Evolutionary conservation across 2,113 vertebrate genomes (phyloP).

Genomic region (Peromyscus leucopus): DNA sequence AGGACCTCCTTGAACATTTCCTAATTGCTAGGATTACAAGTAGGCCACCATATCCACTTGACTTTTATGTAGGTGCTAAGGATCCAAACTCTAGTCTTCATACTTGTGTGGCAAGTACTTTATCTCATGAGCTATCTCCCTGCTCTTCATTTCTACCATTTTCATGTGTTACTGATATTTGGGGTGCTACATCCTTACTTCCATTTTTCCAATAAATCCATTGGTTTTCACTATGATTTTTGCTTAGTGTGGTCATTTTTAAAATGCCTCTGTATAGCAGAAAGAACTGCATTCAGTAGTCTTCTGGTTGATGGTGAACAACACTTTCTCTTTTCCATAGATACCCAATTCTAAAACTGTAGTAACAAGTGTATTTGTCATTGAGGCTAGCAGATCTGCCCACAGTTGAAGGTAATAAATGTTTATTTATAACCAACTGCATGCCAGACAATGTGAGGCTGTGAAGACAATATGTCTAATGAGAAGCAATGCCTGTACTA

Average conservation of each 20-base stretch:
- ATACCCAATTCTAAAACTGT: slow-evolving; percentile 30
- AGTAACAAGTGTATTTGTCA: neutral
- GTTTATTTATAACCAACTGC: neutral
- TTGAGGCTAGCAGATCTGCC: neutral
- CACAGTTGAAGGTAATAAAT: slow-evolving; percentile 40
- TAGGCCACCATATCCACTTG: neutral
- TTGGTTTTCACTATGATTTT: slow-evolving; percentile 11
- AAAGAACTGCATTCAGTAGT: neutral
- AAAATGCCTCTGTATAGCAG: slow-evolving; percentile 10
- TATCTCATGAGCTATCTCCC: neutral
- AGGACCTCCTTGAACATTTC: too few relatives aligned
- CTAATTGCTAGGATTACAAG: neutral
- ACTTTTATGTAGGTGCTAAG: neutral
- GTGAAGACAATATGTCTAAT: neutral
- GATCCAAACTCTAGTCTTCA: neutral
- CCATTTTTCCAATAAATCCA: slow-evolving; percentile 16
- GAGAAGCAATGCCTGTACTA: slow-evolving; percentile 6
- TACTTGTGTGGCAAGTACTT: neutral
- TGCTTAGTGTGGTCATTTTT: slow-evolving; percentile 17
- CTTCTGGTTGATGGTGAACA: neutral
- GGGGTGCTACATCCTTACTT: neutral
- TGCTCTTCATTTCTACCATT: neutral
- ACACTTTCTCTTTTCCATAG: slow-evolving; percentile 42
- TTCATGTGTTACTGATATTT: slow-evolving; percentile 6
- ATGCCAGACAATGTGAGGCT: neutral